Base-by-base conservation (phyloP, 2,113 vertebrate species). In the Microtus montanus region DNA sequence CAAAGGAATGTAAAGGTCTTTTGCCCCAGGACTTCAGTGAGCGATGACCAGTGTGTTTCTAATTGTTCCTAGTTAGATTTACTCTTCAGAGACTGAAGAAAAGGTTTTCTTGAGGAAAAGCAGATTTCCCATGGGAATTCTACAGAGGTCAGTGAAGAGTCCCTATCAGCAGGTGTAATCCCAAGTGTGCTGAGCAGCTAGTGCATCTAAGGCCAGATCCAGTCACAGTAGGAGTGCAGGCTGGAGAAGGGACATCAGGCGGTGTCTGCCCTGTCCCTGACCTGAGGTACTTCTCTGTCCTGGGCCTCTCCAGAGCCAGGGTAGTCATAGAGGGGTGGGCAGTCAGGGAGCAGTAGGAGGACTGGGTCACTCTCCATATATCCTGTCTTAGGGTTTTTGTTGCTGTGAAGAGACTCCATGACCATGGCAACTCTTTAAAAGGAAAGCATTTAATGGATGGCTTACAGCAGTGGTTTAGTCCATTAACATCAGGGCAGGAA, bases 21-120 rank as follows among this genome's bases (percentile, higher is more conserved):
- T 74, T 52, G 19, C 44, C 7, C 4, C 5, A 14, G 79, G 75
- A 83, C 47, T 61, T 87, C n/a, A 71, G 38, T 33, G 41, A 87
- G 93, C 68, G 75, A 52, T 95, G 91, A 68, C 49, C 58, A 61
- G 71, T 79, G 12, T 20, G 68, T 92, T 47, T 41, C 70, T 96
- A 11, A 87, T 83, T 41, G 70, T 93, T 94, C 28, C 85, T 35
- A 22, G 30, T 87, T 61, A 58, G 78, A 71, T 41, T 70, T 85
- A 79, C 61, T n/a, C 13, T 24, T 28, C 12, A 1, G 52, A 66
- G 75, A 82, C 70, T 52, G 33, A 41, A 77, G 15, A 35, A 70
- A 64, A 75, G 26, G 6, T 24, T 92, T 91, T 58, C 58, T 68
- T 44, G 5, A 64, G 20, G 15, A 63, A 74, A 68, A 58, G 70